Evolutionary conservation across 2,797 vertebrate genomes (phyloP).

Genomic region (Erethizon dorsatum): DNA sequence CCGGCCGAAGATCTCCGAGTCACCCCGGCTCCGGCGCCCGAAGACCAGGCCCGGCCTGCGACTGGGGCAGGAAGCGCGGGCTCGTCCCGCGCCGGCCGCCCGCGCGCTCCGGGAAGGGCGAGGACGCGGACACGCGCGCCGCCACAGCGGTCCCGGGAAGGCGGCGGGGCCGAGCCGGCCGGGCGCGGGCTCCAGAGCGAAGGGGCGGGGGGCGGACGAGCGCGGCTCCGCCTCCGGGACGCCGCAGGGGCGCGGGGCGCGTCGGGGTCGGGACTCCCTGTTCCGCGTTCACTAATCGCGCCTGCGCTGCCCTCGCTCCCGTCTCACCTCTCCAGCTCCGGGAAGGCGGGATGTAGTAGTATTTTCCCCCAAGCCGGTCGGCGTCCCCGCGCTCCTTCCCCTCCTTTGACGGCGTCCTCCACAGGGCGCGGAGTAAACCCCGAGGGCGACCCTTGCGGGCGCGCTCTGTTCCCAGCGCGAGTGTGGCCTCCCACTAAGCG

Average conservation of each 20-base stretch:
- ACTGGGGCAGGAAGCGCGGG: too few relatives aligned
- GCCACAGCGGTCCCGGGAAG: background rate
- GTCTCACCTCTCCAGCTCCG: slow-evolving; percentile 93
- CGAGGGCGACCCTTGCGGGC: slow-evolving; percentile 83
- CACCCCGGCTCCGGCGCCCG: too few relatives aligned
- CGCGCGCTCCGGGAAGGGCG: too few relatives aligned
- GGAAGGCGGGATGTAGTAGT: slow-evolving; percentile 93
- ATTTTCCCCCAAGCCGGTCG: slow-evolving; percentile 95
- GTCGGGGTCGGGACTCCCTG: background rate
- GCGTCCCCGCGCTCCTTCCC: slow-evolving; percentile 93
- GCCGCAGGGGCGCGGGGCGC: background rate
- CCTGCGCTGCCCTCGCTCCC: background rate
- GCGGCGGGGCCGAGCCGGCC: too few relatives aligned
- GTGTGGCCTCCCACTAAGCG: background rate
- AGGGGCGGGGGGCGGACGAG: too few relatives aligned
- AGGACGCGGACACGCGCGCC: too few relatives aligned
- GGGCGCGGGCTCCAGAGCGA: background rate
- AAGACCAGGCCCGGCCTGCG: too few relatives aligned
- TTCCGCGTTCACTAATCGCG: too few relatives aligned
- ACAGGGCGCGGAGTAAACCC: slow-evolving; percentile 87
- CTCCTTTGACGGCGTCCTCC: slow-evolving; percentile 90
- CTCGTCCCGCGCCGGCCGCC: too few relatives aligned
- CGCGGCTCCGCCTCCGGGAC: background rate
- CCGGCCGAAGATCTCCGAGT: too few relatives aligned
- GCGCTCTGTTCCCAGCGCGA: fast-evolving